Conservation (phyloP, 2,888 invertebrate species). For the Polydesmus complanatus region DNA sequence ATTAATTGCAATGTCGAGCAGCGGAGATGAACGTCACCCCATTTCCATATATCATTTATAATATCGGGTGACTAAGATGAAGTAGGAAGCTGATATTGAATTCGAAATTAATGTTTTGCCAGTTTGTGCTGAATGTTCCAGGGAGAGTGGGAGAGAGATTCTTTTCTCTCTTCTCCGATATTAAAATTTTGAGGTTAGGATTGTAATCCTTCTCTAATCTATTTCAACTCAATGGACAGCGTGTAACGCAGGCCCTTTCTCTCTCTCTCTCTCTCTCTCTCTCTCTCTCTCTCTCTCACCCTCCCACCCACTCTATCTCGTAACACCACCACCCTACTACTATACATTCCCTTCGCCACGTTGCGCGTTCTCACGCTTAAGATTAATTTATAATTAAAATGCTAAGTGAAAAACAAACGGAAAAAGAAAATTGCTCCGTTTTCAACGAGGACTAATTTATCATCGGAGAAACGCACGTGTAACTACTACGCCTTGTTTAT, state of each 20-base stretch:
- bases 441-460: too few species aligned
- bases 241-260: not conserved
- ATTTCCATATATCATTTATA: not conserved
- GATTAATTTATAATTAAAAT: not conserved
- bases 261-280: not conserved
- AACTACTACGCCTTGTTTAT: too few species aligned
- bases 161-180: not conserved
- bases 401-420: not conserved
- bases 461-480: too few species aligned
- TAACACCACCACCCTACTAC: too few species aligned
- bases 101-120: not conserved
- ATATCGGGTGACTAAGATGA: not conserved
- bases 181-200: not conserved
- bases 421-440: too few species aligned
- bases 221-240: not conserved
- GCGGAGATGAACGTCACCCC: not conserved
- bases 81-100: not conserved
- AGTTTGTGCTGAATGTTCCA: not conserved
- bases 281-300: not conserved
- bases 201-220: not conserved
- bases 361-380: not conserved
- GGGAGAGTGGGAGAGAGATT: not conserved
- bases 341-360: not conserved
- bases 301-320: too few species aligned
- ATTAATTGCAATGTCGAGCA: not conserved